These are phyloP conservation scores for Megalops atlanticus DNA, from an alignment of 2,113 vertebrate species.

Conservation along the genomic window DNA sequence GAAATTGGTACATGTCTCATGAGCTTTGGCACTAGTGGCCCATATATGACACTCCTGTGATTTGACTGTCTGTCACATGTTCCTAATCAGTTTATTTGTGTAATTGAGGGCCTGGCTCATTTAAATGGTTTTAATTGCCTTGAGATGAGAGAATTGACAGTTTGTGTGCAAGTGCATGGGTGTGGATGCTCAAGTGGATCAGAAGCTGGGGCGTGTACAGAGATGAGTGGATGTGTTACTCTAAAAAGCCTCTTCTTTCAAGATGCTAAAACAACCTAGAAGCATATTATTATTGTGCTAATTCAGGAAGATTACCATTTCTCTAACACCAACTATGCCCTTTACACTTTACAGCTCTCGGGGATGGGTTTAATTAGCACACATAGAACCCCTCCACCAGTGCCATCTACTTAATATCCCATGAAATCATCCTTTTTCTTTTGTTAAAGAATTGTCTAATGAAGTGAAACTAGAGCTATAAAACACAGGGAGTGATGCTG, in stretches of 20 bases:
- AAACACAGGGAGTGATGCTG: not conserved
- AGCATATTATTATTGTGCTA: not conserved
- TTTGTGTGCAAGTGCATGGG: no score
- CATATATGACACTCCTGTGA: not conserved
- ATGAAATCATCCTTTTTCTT: not conserved
- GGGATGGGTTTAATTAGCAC: conserved; percentile 5
- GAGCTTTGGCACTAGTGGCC: not conserved
- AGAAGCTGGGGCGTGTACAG: not conserved
- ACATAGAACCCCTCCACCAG: not conserved
- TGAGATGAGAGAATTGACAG: not conserved
- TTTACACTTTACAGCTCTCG: not conserved
- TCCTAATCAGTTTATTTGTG: not conserved
- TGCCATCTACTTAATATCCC: not conserved
- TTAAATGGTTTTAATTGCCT: not conserved
- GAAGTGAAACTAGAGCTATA: not conserved
- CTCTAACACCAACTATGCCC: not conserved
- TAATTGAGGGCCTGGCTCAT: not conserved
- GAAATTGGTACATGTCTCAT: not conserved
- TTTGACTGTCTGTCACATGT: not conserved
- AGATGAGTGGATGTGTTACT: not conserved
- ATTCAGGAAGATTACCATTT: not conserved
- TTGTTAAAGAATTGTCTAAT: not conserved
- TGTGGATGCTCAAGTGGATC: not conserved
- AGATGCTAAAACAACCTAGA: not conserved
- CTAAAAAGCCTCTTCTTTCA: not conserved